Evolutionary conservation across 1,140 invertebrate species (phyloP), one percentile per base, ranked within the genome.

Genomic region (Tetragnatha versicolor): DNA sequence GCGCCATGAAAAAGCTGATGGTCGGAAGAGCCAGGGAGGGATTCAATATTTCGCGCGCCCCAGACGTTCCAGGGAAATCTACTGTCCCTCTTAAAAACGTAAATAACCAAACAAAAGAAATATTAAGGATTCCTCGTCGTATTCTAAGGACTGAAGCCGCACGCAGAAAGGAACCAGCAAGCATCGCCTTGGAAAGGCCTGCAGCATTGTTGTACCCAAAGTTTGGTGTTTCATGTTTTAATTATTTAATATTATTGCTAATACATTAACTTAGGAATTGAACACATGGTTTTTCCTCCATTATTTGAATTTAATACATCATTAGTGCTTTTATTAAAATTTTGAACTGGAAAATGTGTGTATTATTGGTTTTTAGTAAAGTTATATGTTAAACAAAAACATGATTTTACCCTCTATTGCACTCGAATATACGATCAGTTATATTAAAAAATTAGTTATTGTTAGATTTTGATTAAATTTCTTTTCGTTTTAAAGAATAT

Each of bases 51-150:
- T n/a, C n/a, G n/a, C n/a, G n/a, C n/a, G 20, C 20, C 29, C 10
- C n/a, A 45, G 33, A 35, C 42, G 42, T 49, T 73, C 39, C 29
- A 1, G 29, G 12, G 29, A 55, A 75, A 75, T 75, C 39, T 63
- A 63, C 53, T 75, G 42, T 75, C 55, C 39, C 58, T 47, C 53
- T 63, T 75, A 75, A 75, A 53, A 70, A 53, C 27, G 25, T 45
- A 63, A 60, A 75, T 60, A 75, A 60, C 20, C 61, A 39, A 75
- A 63, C 69, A 73, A 75, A 63, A 60, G 53, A 75, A 75, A 75
- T 75, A 75, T 75, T 75, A 60, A 75, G 27, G 53, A 75, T 31
- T 75, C 72, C 25, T 37, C 25, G 22, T 39, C 37, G 27, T 73
- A 49, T 58, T 75, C 58, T 63, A 29, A 63, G 35, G 49, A n/a